Percentiles rank a stretch among this genome's conserved stretches.
Evolutionary conservation across 2,797 vertebrate genomes (phyloP).

Genomic region (Ctenopoma multispine): DNA sequence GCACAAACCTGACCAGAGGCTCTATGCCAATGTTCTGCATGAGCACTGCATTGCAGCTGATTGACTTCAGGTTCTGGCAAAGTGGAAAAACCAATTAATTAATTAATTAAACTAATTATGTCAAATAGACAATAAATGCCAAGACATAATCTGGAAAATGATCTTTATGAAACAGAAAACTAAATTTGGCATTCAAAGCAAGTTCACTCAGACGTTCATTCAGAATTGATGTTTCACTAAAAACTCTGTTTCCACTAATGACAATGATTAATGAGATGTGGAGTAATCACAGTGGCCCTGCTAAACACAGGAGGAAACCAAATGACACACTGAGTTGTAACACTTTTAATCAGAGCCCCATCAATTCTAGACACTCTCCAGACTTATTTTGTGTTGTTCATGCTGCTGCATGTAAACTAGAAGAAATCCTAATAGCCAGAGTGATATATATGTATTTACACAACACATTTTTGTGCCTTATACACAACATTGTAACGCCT

Average conservation of each 20-base stretch:
- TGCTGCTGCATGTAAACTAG: conserved; percentile 24
- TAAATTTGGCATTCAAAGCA: conserved; percentile 13
- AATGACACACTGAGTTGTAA: conserved; percentile 64
- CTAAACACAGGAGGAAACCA: conserved; percentile 63
- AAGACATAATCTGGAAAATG: not conserved
- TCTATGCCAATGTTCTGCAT: too few species aligned
- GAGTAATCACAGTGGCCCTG: conserved; percentile 58
- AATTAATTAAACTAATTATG: too few species aligned
- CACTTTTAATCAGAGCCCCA: conserved; percentile 66
- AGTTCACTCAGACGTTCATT: conserved; percentile 29
- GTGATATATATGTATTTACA: conserved; percentile 10
- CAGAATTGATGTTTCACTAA: conserved; percentile 48
- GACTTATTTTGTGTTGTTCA: conserved; percentile 22
- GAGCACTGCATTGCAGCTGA: too few species aligned
- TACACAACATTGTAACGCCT: not conserved
- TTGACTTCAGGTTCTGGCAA: too few species aligned
- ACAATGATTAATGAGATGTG: conserved; percentile 56
- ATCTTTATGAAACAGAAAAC: not conserved
- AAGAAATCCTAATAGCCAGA: conserved; percentile 19
- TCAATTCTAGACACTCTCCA: conserved; percentile 33
- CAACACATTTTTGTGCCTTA: conserved; percentile 8
- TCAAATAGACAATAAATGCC: not conserved
- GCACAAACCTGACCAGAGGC: too few species aligned
- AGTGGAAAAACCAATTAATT: too few species aligned
- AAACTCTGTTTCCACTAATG: conserved; percentile 45